A percentile compares a stretch with the other conserved stretches of the same genome.
Conservation (phyloP, 2,797 vertebrate genomes). For the Tinamus major region DNA sequence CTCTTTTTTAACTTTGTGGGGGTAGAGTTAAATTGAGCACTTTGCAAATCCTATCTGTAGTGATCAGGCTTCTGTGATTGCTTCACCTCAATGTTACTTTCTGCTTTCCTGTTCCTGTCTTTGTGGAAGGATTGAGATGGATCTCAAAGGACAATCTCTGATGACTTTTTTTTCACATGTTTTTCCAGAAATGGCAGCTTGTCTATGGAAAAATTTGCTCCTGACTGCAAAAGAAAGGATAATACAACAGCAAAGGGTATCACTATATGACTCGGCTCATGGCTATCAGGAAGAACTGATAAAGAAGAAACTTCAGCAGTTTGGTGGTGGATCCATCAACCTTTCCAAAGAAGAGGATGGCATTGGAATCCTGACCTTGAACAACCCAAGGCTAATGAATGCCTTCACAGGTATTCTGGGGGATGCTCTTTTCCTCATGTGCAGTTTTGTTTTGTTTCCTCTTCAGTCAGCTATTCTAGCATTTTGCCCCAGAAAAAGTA, state of each 20-base stretch:
- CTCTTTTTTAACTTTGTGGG: background rate
- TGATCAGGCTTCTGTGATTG: background rate
- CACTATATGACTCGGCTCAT: constrained; percentile 79
- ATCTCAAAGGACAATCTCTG: background rate
- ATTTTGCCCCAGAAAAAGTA: background rate
- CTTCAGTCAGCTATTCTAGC: background rate
- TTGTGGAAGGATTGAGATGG: background rate
- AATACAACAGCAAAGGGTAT: constrained; percentile 71
- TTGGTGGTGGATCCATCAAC: constrained; percentile 89
- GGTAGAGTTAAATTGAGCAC: background rate
- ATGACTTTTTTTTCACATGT: background rate
- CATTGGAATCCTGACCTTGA: constrained; percentile 90
- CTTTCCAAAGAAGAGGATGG: constrained; percentile 87
- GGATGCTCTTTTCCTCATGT: background rate
- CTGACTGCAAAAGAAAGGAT: constrained; percentile 53
- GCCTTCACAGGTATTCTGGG: constrained; percentile 90
- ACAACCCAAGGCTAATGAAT: constrained; percentile 91
- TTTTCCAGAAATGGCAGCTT: constrained; percentile 78
- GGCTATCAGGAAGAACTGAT: constrained; percentile 84
- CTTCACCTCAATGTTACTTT: background rate
- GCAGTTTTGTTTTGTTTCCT: background rate
- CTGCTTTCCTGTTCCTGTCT: background rate
- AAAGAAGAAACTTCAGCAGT: constrained; percentile 83
- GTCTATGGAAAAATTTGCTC: constrained; percentile 67
- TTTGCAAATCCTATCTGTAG: background rate